Evolutionary conservation across 2,797 vertebrate species (phyloP).

Genomic region (Premnoplex brunnescens): DNA sequence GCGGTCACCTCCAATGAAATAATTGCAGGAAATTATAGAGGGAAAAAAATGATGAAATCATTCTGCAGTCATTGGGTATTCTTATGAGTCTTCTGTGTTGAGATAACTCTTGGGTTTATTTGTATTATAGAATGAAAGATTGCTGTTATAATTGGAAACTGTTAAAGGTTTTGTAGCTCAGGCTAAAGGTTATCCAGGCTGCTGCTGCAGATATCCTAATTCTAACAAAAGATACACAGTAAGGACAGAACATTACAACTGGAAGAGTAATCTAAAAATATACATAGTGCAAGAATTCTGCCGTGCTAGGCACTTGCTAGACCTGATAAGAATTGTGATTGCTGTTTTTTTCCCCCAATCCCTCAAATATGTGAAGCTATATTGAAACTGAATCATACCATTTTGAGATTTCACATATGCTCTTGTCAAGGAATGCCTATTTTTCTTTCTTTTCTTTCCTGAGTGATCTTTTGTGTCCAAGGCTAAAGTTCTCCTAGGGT

Average conservation of each 20-base stretch:
- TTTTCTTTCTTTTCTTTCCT: constrained; percentile 23
- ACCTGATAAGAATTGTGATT: constrained; percentile 15
- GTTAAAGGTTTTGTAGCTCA: constrained; percentile 58
- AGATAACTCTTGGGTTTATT: constrained; percentile 73
- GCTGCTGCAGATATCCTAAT: constrained; percentile 58
- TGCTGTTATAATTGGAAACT: constrained; percentile 67
- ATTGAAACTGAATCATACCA: not conserved
- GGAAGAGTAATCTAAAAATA: constrained; percentile 59
- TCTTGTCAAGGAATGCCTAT: not conserved
- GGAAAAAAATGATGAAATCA: constrained; percentile 59
- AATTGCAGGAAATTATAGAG: constrained; percentile 73
- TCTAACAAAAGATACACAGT: constrained; percentile 49
- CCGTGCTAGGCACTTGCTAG: constrained; percentile 44
- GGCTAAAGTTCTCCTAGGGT: not conserved
- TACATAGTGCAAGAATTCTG: constrained; percentile 12
- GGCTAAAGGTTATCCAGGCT: constrained; percentile 68
- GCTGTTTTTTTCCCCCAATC: not conserved
- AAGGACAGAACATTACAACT: constrained; percentile 39
- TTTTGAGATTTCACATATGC: not conserved
- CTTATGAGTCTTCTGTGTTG: constrained; percentile 60
- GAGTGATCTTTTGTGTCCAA: not conserved
- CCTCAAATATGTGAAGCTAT: not conserved
- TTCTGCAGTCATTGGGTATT: constrained; percentile 50
- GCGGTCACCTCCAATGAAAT: constrained; percentile 46
- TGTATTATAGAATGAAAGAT: constrained; percentile 67